phyloP scores from a whole-genome alignment of 2,797 vertebrate genomes.

The Melanogrammus aeglefinus region DNA sequence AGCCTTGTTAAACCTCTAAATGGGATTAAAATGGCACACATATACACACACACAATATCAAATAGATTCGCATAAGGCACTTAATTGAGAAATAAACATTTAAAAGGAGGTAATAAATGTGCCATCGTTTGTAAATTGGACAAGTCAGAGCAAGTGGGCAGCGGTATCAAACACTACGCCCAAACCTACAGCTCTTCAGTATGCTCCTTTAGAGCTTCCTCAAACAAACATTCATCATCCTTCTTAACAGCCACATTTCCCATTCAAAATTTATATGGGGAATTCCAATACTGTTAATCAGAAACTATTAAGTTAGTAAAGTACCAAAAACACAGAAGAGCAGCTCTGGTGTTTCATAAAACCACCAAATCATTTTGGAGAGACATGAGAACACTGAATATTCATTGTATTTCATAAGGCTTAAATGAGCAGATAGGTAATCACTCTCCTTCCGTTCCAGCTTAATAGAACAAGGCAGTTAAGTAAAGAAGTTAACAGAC shows the following conservation, averaged over 20 bases:
- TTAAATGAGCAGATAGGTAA: not conserved
- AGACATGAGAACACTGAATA: not conserved
- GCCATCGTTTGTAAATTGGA: not conserved
- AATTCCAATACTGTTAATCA: not conserved
- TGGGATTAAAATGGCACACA: no score
- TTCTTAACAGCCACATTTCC: not conserved
- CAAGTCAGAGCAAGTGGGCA: not conserved
- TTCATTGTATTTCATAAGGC: not conserved
- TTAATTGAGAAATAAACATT: not conserved
- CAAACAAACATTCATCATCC: not conserved
- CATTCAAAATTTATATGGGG: not conserved
- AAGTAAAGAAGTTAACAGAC: not conserved
- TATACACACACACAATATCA: not conserved
- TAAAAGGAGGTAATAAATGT: not conserved
- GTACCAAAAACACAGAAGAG: not conserved
- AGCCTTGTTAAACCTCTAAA: no score
- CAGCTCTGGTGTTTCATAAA: not conserved
- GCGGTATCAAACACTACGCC: not conserved
- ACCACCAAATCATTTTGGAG: not conserved
- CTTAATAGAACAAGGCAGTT: not conserved
- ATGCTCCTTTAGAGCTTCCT: not conserved
- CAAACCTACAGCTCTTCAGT: not conserved
- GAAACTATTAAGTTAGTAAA: not conserved
- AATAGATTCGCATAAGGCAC: not conserved
- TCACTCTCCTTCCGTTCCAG: slow-evolving; percentile 3